phyloP scores from a whole-genome alignment of 2,113 vertebrate genomes.

The Laterallus jamaicensis region DNA sequence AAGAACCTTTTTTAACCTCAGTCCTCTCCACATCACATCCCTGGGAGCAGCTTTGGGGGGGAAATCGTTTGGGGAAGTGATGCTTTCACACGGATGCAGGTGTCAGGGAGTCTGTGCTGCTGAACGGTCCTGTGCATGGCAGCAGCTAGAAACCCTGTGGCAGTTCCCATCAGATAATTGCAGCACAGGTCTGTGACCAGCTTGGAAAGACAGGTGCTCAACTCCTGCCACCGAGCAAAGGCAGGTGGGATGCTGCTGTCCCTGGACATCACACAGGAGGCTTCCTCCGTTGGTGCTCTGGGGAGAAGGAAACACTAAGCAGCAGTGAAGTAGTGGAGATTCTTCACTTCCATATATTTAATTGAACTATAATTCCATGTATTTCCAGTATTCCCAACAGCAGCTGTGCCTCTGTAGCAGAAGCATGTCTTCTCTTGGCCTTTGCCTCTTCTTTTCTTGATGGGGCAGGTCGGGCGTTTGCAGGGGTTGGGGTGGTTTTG shows the following conservation, averaged over 20 bases:
- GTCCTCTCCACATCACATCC: background rate
- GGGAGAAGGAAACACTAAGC: background rate
- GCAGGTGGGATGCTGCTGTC: background rate
- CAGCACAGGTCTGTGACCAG: rapidly evolving
- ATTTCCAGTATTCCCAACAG: background rate
- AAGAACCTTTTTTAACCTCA: background rate
- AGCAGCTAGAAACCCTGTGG: background rate
- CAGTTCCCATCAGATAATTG: rapidly evolving
- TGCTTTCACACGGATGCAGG: background rate
- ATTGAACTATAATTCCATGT: background rate
- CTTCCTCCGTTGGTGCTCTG: background rate
- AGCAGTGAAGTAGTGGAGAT: background rate
- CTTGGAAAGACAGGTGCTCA: background rate
- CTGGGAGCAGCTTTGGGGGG: background rate
- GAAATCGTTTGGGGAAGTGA: background rate
- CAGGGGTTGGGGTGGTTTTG: background rate
- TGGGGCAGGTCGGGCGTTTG: background rate
- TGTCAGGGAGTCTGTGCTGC: background rate
- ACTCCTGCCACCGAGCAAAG: background rate
- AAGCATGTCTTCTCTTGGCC: background rate
- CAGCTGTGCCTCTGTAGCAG: background rate
- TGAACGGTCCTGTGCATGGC: no score
- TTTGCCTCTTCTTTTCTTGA: no score
- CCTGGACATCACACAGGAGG: background rate
- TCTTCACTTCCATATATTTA: background rate